phyloP scores from a whole-genome alignment of 2,888 invertebrate species.

The Hybos culiciformis region DNA sequence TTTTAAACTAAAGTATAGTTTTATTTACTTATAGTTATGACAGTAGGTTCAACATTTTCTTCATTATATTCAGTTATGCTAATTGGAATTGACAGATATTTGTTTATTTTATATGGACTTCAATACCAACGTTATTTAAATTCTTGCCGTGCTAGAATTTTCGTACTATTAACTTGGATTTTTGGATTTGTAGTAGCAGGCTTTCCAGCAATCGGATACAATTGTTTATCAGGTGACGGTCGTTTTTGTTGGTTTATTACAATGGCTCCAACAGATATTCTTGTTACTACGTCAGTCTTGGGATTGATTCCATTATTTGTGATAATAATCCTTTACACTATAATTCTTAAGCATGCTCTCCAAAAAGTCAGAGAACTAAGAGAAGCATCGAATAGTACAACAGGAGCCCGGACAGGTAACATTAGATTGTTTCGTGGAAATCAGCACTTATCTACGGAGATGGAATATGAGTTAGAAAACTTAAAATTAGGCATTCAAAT shows the following conservation, averaged over 20 bases:
- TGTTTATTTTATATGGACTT: conserved; percentile 49
- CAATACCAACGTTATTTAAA: conserved; percentile 48
- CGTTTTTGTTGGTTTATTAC: conserved; percentile 44
- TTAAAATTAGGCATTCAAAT: no score
- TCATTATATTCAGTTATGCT: conserved; percentile 50
- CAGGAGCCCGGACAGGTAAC: conserved; percentile 27
- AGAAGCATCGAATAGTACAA: conserved; percentile 31
- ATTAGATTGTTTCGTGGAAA: conserved; percentile 23
- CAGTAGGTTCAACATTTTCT: conserved; percentile 47
- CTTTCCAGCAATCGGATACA: conserved; percentile 46
- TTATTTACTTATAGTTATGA: conserved; percentile 37
- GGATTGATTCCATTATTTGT: conserved; percentile 40
- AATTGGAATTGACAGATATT: conserved; percentile 48
- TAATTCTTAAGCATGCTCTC: conserved; percentile 44
- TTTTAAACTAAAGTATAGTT: not conserved
- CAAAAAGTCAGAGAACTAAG: conserved; percentile 40
- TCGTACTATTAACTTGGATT: conserved; percentile 43
- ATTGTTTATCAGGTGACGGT: conserved; percentile 39
- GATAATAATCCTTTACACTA: conserved; percentile 40
- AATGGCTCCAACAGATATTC: conserved; percentile 41
- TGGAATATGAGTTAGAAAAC: no score
- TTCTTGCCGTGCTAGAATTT: conserved; percentile 41
- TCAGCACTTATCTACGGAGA: no score
- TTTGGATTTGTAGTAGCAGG: conserved; percentile 44
- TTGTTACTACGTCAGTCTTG: conserved; percentile 41